These are phyloP conservation scores for Styela plicata DNA, from an alignment of 23 tunicate species.

Conservation along the genomic window DNA sequence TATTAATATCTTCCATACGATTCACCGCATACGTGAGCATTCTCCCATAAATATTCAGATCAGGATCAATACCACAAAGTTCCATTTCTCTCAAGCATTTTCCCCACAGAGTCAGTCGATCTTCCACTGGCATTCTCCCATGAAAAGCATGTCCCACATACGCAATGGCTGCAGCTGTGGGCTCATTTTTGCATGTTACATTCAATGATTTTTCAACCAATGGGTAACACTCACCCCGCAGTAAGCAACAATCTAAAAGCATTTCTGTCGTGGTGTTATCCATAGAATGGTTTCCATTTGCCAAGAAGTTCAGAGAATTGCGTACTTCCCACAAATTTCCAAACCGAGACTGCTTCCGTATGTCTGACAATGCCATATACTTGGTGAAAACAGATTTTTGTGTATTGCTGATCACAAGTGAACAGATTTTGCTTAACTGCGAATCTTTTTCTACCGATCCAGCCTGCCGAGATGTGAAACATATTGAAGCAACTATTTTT, in stretches of 20 bases:
- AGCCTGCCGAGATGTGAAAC: background rate
- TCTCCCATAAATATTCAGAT: background rate
- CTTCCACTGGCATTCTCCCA: background rate
- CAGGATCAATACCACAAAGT: background rate
- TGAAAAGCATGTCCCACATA: background rate
- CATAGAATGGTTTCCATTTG: background rate
- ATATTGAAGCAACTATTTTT: background rate
- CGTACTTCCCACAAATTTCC: background rate
- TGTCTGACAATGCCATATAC: background rate
- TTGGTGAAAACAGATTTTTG: background rate
- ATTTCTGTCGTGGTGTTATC: background rate
- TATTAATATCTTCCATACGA: background rate
- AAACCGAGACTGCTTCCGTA: background rate
- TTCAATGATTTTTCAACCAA: background rate
- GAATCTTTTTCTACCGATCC: background rate
- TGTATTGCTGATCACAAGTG: background rate
- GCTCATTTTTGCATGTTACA: background rate
- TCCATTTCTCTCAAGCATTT: slow-evolving; percentile 9
- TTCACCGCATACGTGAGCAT: background rate
- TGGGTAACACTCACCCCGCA: background rate
- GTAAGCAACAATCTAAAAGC: background rate
- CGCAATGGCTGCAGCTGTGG: background rate
- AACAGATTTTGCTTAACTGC: background rate
- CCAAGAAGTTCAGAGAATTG: background rate
- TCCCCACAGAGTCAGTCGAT: background rate